phyloP scores from a whole-genome alignment of 2,113 vertebrate genomes.

The Silurus glanis region DNA sequence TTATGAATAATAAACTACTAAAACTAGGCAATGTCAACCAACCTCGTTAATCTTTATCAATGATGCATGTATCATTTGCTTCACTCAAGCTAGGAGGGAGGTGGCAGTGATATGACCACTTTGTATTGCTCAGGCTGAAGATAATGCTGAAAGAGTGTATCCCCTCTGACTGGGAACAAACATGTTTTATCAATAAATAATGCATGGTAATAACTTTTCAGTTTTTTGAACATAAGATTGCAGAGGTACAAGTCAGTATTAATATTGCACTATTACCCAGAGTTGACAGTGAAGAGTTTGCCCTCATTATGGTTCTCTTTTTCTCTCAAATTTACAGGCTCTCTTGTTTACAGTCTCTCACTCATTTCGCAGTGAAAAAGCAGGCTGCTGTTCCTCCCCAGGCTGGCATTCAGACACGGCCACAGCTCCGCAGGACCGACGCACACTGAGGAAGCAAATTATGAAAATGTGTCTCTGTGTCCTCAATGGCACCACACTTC shows the following conservation, averaged over 20 bases:
- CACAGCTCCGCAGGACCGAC: slow-evolving; percentile 40
- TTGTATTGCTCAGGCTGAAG: background rate
- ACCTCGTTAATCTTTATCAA: slow-evolving; percentile 33
- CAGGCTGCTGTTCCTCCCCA: slow-evolving; percentile 66
- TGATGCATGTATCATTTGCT: slow-evolving; percentile 17
- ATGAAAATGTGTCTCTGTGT: slow-evolving; percentile 80
- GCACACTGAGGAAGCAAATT: slow-evolving; percentile 74
- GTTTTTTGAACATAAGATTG: background rate
- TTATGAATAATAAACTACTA: slow-evolving; percentile 49
- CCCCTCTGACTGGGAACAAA: background rate
- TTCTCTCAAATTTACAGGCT: background rate
- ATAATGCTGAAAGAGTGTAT: background rate
- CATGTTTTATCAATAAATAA: background rate
- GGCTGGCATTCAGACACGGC: slow-evolving; percentile 71
- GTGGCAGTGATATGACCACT: background rate
- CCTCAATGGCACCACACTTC: slow-evolving; percentile 78
- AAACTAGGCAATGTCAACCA: slow-evolving; percentile 38
- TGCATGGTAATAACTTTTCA: background rate
- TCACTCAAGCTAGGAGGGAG: background rate
- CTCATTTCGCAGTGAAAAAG: slow-evolving; percentile 45
- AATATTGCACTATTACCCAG: background rate
- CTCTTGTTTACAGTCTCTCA: slow-evolving; percentile 11
- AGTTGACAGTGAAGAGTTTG: background rate
- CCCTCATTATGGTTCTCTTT: background rate
- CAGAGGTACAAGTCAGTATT: background rate